Conservation (phyloP, 1,140 invertebrate genomes). For the Drosophila baimaii region DNA sequence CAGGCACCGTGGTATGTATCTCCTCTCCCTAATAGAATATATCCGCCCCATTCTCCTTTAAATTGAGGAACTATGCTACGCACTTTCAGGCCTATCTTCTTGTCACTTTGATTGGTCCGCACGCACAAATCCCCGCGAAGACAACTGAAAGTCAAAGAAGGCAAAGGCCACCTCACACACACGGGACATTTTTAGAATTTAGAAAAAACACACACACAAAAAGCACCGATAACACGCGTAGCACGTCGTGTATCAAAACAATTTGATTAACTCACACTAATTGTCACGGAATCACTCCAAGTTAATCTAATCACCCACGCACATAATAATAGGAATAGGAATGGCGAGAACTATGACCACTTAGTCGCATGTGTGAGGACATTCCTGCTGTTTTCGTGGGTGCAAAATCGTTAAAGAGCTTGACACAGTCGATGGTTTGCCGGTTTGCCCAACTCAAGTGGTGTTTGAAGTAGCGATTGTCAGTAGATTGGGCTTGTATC, state of each 20-base stretch:
- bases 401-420: conserved; percentile 14
- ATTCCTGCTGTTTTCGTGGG: neutral
- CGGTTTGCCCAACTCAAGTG: neutral
- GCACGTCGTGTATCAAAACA: conserved; percentile 59
- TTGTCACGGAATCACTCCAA: conserved; percentile 34
- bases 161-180: conserved; percentile 3
- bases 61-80: conserved; percentile 46
- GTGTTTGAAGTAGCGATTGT: neutral
- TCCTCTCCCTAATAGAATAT: conserved; percentile 60
- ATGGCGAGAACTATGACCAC: neutral
- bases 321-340: conserved; percentile 23
- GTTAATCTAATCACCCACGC: conserved; percentile 60
- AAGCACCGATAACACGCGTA: conserved; percentile 42
- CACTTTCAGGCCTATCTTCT: conserved; percentile 42
- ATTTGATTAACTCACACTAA: conserved; percentile 56
- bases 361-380: conserved; percentile 6
- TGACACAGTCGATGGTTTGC: neutral
- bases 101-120: conserved; percentile 34
- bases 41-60: conserved; percentile 59
- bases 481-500: neutral
- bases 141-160: conserved; percentile 27
- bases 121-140: conserved; percentile 51
- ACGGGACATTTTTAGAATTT: conserved; percentile 16
- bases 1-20: conserved; percentile 50
- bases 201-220: neutral